These are phyloP conservation scores for Syrmaticus mikado DNA, from an alignment of 2,113 vertebrate genomes.

Conservation along the genomic window DNA sequence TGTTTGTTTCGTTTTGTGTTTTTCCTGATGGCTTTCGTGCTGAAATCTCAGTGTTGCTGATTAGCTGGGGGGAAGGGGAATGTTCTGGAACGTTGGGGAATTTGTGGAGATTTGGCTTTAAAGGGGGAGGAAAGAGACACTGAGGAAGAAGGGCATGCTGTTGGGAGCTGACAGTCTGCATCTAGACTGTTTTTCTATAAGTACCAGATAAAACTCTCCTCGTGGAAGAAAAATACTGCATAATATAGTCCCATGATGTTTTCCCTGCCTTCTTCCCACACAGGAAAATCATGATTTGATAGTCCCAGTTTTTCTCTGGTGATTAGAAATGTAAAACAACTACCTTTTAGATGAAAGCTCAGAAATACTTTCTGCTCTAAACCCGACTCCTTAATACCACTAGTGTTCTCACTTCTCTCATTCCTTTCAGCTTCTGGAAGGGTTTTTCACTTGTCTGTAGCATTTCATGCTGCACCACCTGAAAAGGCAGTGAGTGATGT, in stretches of 20 bases:
- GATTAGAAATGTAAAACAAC: neutral
- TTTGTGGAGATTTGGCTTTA: neutral
- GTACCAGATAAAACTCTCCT: neutral
- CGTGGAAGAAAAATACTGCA: neutral
- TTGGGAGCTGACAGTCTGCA: conserved; percentile 11
- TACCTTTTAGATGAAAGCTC: neutral
- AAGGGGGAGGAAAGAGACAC: neutral
- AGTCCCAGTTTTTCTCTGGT: neutral
- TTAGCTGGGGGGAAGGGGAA: neutral
- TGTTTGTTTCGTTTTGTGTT: conserved; percentile 20
- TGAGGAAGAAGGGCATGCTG: neutral
- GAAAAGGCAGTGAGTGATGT: neutral
- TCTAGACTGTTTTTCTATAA: neutral
- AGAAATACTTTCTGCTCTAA: neutral
- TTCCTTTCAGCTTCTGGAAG: neutral
- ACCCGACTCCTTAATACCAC: neutral
- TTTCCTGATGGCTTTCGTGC: neutral
- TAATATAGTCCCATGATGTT: neutral
- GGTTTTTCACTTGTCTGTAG: neutral
- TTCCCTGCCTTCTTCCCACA: neutral
- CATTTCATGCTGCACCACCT: neutral
- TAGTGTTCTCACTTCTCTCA: neutral
- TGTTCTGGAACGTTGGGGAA: neutral
- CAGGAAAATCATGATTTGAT: neutral
- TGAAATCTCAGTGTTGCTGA: neutral